Evolutionary conservation across 2,113 vertebrate genomes (phyloP), one percentile per base, ranked within the genome.

Genomic region (Hypanus sabinus): DNA sequence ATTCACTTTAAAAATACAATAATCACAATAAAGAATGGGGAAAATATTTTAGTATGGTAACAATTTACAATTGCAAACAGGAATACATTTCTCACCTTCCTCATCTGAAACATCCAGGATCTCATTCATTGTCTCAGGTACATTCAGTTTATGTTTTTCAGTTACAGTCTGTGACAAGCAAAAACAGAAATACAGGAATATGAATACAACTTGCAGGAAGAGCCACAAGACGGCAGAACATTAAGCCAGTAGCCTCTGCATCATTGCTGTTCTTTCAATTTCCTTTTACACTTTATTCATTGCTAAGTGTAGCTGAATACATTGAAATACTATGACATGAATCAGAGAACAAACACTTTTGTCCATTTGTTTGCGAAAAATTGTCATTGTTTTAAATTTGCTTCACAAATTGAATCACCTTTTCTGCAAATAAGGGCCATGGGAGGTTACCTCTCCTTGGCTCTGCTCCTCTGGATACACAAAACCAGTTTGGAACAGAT

Each of bases 121-220:
- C 95, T 99, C 99, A 0, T 98, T 99, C 99, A 99, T 99, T 57
- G 99, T 99, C 96, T 99, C 99, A 0, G 99, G 99, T 20, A 99
- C 99, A 95, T 99, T 99, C 76, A 99, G 96, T 96, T 99, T 99
- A 96, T 99, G 99, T 95, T 99, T 99, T 96, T 99, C 99, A 0
- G 98, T 99, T 95, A 99, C 97, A 38, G 98, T 99, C 99, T 99
- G 96, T 11, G 14, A 55, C 46, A 95, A 94, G 95, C 36, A 97
- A 79, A 95, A 95, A 24, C 80, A 95, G 83, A 93, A 85, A 33
- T 3, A 93, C 36, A 93, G 36, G 68, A 93, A 46, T 46, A 73
- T 55, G 91, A 73, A 55, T 73, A 93, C 70, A 46, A 70, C 71
- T 46, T 20, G 14, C 38, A 73, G 22, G 20, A 92, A 70, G 22